These are phyloP conservation scores for Heliconius nattereri DNA, from an alignment of 1,140 invertebrate genomes.

Conservation along the genomic window DNA sequence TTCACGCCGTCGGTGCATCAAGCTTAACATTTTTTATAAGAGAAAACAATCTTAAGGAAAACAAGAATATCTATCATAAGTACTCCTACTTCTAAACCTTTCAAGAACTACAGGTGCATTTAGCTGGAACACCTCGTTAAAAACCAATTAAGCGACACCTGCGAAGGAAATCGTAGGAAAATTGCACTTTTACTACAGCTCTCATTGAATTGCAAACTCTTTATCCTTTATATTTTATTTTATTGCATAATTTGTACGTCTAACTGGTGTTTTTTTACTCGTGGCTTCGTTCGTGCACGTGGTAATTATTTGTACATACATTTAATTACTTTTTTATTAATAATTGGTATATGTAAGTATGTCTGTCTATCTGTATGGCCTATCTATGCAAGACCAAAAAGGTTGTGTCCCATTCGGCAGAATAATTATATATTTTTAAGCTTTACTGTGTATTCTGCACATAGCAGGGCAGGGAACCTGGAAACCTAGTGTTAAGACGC, in stretches of 20 bases:
- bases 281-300: not conserved
- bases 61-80: not conserved
- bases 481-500: too few relatives aligned
- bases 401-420: too few relatives aligned
- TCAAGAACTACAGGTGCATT: constrained; percentile 25
- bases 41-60: not conserved
- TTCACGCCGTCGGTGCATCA: too few relatives aligned
- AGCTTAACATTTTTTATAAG: not conserved
- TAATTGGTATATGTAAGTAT: too few relatives aligned
- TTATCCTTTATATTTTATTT: not conserved
- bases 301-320: too few relatives aligned
- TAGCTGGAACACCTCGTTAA: constrained; percentile 33
- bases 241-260: constrained; percentile 2
- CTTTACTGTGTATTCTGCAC: too few relatives aligned
- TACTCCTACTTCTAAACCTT: constrained; percentile 22
- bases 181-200: constrained; percentile 22
- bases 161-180: constrained; percentile 31
- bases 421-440: too few relatives aligned
- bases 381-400: too few relatives aligned
- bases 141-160: constrained; percentile 39
- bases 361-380: too few relatives aligned
- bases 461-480: too few relatives aligned
- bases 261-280: not conserved
- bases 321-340: not conserved
- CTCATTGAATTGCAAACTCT: constrained; percentile 13